Evolutionary conservation across 2,113 vertebrate species (phyloP).

Genomic region (Muscicapa adusta): DNA sequence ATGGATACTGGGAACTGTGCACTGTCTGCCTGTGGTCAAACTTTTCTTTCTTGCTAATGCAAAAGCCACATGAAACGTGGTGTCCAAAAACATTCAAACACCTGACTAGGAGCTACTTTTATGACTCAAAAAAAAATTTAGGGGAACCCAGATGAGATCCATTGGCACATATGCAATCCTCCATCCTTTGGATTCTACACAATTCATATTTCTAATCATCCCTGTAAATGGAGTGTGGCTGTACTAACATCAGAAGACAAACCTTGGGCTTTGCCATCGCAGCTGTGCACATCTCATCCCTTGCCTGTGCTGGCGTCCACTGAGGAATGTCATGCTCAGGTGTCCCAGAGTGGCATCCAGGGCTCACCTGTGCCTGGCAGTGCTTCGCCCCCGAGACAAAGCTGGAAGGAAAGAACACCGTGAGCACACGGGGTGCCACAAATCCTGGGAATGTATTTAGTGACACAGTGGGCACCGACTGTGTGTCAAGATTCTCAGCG

Average conservation of each 20-base stretch:
- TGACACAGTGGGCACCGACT: accelerated
- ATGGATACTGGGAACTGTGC: neutral
- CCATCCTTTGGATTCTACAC: neutral
- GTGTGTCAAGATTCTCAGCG: accelerated
- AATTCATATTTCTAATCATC: neutral
- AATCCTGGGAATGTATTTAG: accelerated
- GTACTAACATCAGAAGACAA: neutral
- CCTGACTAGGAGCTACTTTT: neutral
- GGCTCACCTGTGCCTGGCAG: accelerated
- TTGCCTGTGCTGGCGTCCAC: accelerated
- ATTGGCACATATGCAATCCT: neutral
- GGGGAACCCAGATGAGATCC: neutral
- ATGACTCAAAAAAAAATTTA: neutral
- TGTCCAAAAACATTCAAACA: neutral
- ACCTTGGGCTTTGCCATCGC: neutral
- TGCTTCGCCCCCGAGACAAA: accelerated
- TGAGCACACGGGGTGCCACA: neutral
- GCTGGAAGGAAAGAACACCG: neutral
- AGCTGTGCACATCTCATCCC: neutral
- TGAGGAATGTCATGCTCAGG: accelerated
- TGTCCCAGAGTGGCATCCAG: neutral
- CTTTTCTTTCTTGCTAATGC: neutral
- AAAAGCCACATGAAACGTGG: neutral
- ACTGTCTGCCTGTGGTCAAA: neutral
- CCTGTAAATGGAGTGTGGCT: neutral